Evolutionary conservation across 2,113 vertebrate genomes (phyloP).

Genomic region (Tauraco erythrolophus): DNA sequence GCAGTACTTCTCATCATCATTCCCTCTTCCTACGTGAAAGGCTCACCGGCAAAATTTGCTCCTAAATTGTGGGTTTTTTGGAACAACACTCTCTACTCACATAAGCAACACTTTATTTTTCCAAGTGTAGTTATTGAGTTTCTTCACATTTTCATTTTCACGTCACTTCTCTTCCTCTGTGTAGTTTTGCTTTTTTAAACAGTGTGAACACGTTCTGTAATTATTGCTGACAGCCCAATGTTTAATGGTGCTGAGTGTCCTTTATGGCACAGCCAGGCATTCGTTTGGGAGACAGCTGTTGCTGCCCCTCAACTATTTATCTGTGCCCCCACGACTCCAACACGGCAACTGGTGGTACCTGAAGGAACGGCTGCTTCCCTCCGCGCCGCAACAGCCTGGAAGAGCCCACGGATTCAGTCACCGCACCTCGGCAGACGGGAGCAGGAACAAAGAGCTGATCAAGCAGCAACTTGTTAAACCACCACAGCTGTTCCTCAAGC

Average conservation of each 20-base stretch:
- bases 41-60: constrained; percentile 6
- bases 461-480: constrained; percentile 68
- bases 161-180: constrained; percentile 52
- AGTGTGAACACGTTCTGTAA: constrained; percentile 66
- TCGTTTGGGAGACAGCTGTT: constrained; percentile 36
- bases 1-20: background rate
- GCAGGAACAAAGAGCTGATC: constrained; percentile 61
- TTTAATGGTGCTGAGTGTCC: constrained; percentile 60
- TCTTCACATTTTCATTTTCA: constrained; percentile 54
- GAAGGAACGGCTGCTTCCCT: background rate
- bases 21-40: background rate
- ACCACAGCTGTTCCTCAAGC: constrained; percentile 60
- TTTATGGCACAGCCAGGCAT: constrained; percentile 38
- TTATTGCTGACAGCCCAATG: constrained; percentile 64
- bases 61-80: background rate
- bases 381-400: background rate
- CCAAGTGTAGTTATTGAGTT: constrained; percentile 55
- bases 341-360: background rate
- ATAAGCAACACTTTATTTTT: constrained; percentile 61
- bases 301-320: constrained; percentile 40
- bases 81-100: constrained; percentile 18
- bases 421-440: background rate
- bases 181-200: constrained; percentile 56
- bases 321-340: background rate
- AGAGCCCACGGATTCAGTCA: background rate